Evolutionary conservation across 2,797 vertebrate species (phyloP).

Genomic region (Chrysocyon brachyurus): DNA sequence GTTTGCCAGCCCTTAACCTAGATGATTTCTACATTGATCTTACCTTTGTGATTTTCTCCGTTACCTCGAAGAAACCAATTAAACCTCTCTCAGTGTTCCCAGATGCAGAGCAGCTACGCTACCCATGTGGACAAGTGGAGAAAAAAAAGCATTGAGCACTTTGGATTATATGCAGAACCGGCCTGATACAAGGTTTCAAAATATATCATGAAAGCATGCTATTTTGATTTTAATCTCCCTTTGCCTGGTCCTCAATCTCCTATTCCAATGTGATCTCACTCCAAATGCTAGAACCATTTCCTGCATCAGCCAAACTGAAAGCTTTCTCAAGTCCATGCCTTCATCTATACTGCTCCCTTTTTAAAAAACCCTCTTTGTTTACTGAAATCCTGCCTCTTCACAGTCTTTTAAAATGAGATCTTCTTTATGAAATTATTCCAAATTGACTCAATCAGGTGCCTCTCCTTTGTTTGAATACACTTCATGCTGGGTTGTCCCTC

Average conservation of each 20-base stretch:
- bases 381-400: background rate
- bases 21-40: background rate
- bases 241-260: background rate
- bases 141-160: background rate
- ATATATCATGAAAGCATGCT: background rate
- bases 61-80: background rate
- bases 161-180: background rate
- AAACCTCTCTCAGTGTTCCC: background rate
- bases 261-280: background rate
- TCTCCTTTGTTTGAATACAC: background rate
- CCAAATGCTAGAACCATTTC: constrained; percentile 6
- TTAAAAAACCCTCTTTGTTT: background rate
- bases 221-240: background rate
- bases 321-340: background rate
- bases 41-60: constrained; percentile 22
- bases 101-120: background rate
- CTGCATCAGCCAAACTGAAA: background rate
- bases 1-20: background rate
- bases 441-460: background rate
- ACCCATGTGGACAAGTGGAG: background rate
- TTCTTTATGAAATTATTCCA: constrained; percentile 1
- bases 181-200: background rate
- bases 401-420: background rate
- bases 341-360: background rate
- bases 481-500: background rate